phyloP scores from a whole-genome alignment of 2,888 invertebrate genomes.

The Acrobasis repandana region DNA sequence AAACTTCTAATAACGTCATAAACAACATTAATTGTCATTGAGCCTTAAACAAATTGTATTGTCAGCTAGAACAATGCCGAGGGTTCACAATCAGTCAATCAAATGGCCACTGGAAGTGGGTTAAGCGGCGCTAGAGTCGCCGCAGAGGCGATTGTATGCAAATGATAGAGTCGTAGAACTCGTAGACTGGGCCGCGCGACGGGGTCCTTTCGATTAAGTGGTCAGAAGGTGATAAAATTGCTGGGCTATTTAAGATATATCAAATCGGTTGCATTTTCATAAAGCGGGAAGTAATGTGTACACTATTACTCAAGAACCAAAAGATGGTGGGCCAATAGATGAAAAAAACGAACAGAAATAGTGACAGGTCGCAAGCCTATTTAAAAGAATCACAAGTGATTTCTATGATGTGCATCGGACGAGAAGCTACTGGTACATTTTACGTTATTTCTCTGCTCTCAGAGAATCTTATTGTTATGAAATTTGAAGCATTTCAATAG shows the following conservation, averaged over 20 bases:
- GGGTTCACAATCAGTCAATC: constrained; percentile 21
- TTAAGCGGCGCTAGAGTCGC: constrained; percentile 52
- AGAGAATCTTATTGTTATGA: too few species aligned
- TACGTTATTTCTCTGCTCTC: too few species aligned
- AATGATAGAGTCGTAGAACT: constrained; percentile 43
- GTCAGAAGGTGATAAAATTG: neutral
- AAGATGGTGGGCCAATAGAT: neutral
- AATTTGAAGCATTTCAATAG: too few species aligned
- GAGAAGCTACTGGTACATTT: too few species aligned
- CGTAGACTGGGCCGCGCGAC: constrained; percentile 9
- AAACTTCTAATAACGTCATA: neutral
- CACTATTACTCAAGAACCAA: neutral
- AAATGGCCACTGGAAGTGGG: constrained; percentile 43
- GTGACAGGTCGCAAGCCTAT: too few species aligned
- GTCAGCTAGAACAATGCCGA: constrained; percentile 13
- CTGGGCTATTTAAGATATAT: neutral
- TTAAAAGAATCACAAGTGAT: too few species aligned
- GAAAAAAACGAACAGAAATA: too few species aligned
- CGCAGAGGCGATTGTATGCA: constrained; percentile 58
- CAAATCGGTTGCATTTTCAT: neutral
- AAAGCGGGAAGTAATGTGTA: neutral
- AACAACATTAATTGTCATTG: constrained; percentile 14
- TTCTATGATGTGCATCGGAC: too few species aligned
- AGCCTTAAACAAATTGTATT: constrained; percentile 16
- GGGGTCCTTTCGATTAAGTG: neutral